Percentiles rank a stretch among this genome's conserved stretches.
Conservation (phyloP, 2,888 invertebrate species). For the Andrena trimmerana region DNA sequence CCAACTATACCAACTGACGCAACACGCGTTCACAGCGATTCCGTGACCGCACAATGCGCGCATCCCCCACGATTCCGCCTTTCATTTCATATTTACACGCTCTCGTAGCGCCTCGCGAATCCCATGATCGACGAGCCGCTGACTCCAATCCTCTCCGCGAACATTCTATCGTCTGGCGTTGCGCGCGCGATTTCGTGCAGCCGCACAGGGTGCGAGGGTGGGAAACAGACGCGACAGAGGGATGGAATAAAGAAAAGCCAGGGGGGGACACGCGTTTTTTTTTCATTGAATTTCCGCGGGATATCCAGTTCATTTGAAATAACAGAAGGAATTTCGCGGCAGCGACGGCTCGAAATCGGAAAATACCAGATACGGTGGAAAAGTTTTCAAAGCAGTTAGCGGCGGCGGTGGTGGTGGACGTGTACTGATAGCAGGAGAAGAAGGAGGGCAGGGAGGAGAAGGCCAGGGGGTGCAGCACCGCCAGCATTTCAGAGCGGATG, state of each 20-base stretch:
- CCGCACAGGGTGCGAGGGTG: neutral
- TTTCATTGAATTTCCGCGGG: slow-evolving; percentile 20
- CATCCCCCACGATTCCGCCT: slow-evolving; percentile 25
- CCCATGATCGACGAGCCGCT: neutral
- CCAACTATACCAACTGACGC: slow-evolving; percentile 1
- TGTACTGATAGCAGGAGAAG: slow-evolving; percentile 46
- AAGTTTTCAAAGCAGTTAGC: slow-evolving; percentile 64
- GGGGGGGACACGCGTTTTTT: neutral
- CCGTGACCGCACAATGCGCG: slow-evolving; percentile 8
- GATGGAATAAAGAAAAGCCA: neutral
- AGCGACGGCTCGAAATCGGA: slow-evolving; percentile 27
- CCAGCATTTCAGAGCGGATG: slow-evolving; percentile 70
- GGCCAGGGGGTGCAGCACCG: slow-evolving; percentile 48
- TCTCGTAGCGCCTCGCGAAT: neutral
- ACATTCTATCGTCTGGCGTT: neutral
- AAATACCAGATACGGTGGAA: slow-evolving; percentile 37
- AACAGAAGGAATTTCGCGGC: slow-evolving; percentile 28
- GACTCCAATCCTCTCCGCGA: neutral
- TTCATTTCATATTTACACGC: slow-evolving; percentile 19
- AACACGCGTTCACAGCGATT: slow-evolving; percentile 34
- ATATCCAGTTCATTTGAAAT: slow-evolving; percentile 25
- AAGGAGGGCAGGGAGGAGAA: slow-evolving; percentile 24
- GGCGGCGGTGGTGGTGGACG: slow-evolving; percentile 63
- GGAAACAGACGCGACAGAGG: neutral
- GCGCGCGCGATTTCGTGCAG: slow-evolving; percentile 6